These are phyloP conservation scores for Steinernema scapterisci DNA, from an alignment of 2,888 invertebrate genomes.

Conservation along the genomic window DNA sequence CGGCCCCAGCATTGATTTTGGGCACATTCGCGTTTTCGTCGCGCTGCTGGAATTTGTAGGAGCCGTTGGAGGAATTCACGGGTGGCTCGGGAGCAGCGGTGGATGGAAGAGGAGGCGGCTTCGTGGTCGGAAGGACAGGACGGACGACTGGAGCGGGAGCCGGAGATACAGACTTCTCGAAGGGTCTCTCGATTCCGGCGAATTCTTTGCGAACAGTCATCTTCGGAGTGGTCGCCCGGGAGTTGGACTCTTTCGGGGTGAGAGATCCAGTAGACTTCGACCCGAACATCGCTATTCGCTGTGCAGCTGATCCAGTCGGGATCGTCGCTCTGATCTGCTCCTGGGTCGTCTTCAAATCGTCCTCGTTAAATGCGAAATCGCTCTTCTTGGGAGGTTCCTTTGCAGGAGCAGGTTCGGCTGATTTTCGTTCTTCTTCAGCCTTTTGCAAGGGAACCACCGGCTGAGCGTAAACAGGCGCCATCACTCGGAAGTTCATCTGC, in stretches of 20 bases:
- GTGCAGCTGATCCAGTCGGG: constrained; percentile 8
- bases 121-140: not conserved
- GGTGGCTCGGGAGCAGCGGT: not conserved
- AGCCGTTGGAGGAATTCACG: not conserved
- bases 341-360: constrained; percentile 13
- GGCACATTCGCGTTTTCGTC: constrained; percentile 15
- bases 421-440: not conserved
- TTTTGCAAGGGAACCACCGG: not conserved
- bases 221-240: not conserved
- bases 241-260: not conserved
- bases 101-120: not conserved
- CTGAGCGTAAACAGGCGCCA: constrained; percentile 24
- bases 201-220: not conserved
- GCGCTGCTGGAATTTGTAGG: constrained; percentile 20
- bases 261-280: not conserved
- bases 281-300: constrained; percentile 8
- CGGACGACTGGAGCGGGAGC: not conserved
- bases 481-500: constrained; percentile 11
- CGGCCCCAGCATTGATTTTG: constrained; percentile 3
- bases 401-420: not conserved
- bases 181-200: not conserved
- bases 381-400: constrained; percentile 9
- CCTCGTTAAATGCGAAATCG: constrained; percentile 26
- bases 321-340: not conserved
- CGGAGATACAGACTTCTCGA: not conserved